Evolutionary conservation across 2,797 vertebrate species (phyloP).

Genomic region (Neosalanx taihuensis): DNA sequence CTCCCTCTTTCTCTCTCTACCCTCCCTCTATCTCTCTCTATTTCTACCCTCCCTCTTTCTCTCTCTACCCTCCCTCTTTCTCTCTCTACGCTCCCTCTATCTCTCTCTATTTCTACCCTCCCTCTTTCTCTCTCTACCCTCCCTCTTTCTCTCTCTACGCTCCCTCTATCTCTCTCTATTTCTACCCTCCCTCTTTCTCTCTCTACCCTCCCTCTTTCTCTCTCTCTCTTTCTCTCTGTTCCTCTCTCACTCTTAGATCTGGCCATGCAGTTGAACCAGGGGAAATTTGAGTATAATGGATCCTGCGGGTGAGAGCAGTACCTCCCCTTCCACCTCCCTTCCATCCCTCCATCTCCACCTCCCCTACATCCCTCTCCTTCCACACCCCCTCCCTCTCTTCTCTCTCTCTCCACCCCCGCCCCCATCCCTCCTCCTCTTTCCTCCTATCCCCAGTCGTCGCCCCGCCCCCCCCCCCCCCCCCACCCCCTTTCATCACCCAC

Average conservation of each 20-base stretch:
- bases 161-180: not conserved
- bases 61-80: not conserved
- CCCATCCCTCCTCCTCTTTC: conserved; percentile 4
- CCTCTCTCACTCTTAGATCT: conserved; percentile 79
- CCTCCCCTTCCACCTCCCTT: conserved; percentile 24
- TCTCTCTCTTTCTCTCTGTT: conserved; percentile 47
- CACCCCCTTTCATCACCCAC: conserved; percentile 16
- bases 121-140: not conserved
- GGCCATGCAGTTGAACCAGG: conserved; percentile 99
- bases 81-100: not conserved
- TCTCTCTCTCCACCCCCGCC: conserved; percentile 16
- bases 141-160: not conserved
- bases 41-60: not conserved
- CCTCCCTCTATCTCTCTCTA: not conserved
- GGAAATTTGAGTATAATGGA: conserved; percentile 98
- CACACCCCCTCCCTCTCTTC: conserved; percentile 25
- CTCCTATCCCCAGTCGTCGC: not conserved
- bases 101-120: not conserved
- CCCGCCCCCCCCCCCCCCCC: conserved; percentile 27
- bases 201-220: conserved; percentile 7
- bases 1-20: no score
- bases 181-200: not conserved
- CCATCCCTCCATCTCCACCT: conserved; percentile 40
- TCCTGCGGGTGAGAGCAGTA: conserved; percentile 90
- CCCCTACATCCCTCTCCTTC: conserved; percentile 38